Evolutionary conservation across 2,113 vertebrate genomes (phyloP).

Genomic region (Ameiurus melas): DNA sequence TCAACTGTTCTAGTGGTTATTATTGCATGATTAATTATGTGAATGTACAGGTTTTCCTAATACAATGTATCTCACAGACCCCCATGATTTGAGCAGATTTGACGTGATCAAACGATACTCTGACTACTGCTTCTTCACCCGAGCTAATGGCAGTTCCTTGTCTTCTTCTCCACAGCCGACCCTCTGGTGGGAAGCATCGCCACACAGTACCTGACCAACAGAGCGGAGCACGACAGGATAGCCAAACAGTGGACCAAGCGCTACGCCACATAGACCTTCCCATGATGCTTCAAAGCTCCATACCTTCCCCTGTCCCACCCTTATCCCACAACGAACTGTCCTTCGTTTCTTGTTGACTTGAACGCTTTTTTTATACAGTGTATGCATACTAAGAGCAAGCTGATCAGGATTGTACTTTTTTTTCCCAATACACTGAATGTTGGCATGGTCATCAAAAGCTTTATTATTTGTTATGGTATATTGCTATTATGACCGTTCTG

Average conservation of each 20-base stretch:
- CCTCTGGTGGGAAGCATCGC: conserved; percentile 80
- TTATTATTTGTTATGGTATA: conserved; percentile 62
- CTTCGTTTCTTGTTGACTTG: conserved; percentile 85
- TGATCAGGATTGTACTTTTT: conserved; percentile 76
- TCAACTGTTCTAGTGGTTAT: background rate
- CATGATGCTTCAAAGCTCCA: conserved; percentile 26
- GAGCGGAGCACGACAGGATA: conserved; percentile 77
- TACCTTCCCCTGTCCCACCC: conserved; percentile 10
- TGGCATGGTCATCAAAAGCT: conserved; percentile 77
- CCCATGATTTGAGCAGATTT: background rate
- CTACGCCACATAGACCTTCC: conserved; percentile 72
- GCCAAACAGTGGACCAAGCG: conserved; percentile 81
- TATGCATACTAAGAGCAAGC: conserved; percentile 76
- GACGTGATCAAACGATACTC: background rate
- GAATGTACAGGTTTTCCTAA: background rate
- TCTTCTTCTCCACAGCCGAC: conserved; percentile 65
- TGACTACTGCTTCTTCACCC: background rate
- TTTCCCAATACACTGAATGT: conserved; percentile 75
- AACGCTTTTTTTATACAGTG: conserved; percentile 77
- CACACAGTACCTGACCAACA: conserved; percentile 76
- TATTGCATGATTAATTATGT: background rate
- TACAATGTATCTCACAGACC: background rate
- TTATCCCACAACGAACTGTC: conserved; percentile 15
- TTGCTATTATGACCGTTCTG: conserved; percentile 61
- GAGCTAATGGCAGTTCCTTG: background rate